Base-by-base conservation (phyloP, 2,888 invertebrate genomes). In the Ochropleura leucogaster region DNA sequence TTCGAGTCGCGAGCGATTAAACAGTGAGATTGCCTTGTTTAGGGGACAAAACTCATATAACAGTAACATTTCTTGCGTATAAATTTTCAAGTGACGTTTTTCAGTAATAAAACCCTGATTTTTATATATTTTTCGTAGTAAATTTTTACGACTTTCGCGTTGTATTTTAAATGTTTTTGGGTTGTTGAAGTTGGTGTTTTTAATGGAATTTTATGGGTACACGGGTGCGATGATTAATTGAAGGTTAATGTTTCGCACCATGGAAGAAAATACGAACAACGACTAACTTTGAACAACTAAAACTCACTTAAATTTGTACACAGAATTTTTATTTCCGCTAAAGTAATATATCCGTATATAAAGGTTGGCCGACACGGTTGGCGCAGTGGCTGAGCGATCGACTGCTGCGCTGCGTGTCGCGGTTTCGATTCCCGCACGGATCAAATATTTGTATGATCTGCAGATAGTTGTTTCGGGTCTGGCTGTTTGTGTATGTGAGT, bases 1-100 rank as follows among this genome's bases (percentile, higher is more conserved):
- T 93, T 92, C 85, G 86, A 88, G 72, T 82, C 80, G 80, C 87
- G 81, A 79, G 87, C 86, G 93, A 92, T 93, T 87, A 87, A 85
- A 84, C 75, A 80, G 68, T 65, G 79, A 89, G 93, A 93, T 95
- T 91, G 89, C 86, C 78, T 74, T 78, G 83, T 87, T 90, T 90
- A 88, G 82, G 87, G 86, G 87, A 88, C 87, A 90, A 89, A 88
- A 82, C 75, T 87, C 87, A 89, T 88, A 83, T 82, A 74, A 83
- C 74, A 80, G 74, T 77, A 59, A 69, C 66, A 77, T 74, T 79
- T 79, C 53, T 80, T 51, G 18, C 68, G 73, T 79, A 80, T 84
- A 87, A 78, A 81, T 87, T 87, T 30, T 68, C 44, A 64, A 77
- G 74, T 44, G 77, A 83, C 75, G 42, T 85, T 85, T 83, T 87